Base-by-base conservation (phyloP, 2,888 invertebrate genomes). In the Drosophila silvestris region DNA sequence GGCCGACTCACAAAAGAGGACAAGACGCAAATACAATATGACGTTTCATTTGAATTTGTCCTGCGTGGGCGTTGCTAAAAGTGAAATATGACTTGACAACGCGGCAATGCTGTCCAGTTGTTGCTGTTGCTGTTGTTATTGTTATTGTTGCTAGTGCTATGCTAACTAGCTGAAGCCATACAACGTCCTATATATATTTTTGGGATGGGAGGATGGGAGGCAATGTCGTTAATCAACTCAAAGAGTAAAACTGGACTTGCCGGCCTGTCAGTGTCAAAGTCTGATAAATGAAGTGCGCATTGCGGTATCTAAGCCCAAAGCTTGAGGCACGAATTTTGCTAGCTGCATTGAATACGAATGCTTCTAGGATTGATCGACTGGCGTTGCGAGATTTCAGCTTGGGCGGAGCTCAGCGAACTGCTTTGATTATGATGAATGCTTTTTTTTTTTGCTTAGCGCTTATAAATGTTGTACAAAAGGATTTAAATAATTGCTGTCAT, bases 71-170 rank as follows among this genome's bases (percentile, higher is more conserved):
- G 90, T 75, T 65, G 59, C 79, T 58, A 26, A 77, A 79, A 88
- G 79, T 85, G 88, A 85, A 90, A 85, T 88, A 90, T 88, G 88
- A 90, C 85, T 87, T 84, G 90, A 85, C 78, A 85, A 62, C 70
- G 74, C 61, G 63, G 56, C 72, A 75, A 56, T 74, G 68, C 67
- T 72, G 51, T 60, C 56, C 57, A 68, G 54, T 70, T 70, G 66
- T 47, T 61, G 62, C n/a, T 70, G 39, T 19, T 66, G 50, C 50
- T n/a, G n/a, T 5, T 54, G 26, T 56, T 53, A 16, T 54, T 57
- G n/a, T 14, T 57, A 7, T 28, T 26, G 30, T 51, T 60, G 56
- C 56, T 59, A 59, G 37, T 74, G 52, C 65, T 77, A 57, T 65
- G 79, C 77, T 67, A 70, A 79, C 70, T 71, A 79, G 67, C 50